Percentiles rank a stretch among this genome's conserved stretches.
phyloP scores from a whole-genome alignment of 2,113 vertebrate species.

The Scortum barcoo region DNA sequence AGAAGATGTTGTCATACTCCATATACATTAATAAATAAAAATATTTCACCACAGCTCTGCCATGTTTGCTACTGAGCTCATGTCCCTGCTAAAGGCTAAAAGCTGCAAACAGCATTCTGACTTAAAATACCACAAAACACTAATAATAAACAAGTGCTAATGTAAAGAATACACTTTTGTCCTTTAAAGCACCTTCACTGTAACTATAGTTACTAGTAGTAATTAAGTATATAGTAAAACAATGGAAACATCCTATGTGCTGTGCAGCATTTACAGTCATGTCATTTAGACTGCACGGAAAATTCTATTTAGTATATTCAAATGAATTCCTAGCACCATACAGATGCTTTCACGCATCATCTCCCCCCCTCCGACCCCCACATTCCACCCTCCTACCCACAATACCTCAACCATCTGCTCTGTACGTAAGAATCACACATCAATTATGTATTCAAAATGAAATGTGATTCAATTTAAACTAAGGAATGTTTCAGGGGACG shows the following conservation, averaged over 20 bases:
- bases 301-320: not conserved
- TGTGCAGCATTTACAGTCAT: not conserved
- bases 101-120: too few species aligned
- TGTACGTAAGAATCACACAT: not conserved
- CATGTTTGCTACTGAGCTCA: too few species aligned
- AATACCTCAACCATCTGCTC: not conserved
- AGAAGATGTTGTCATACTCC: not conserved
- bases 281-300: too few species aligned
- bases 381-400: not conserved
- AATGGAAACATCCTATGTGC: not conserved
- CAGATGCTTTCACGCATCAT: not conserved
- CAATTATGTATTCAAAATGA: not conserved
- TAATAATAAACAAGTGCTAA: too few species aligned
- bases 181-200: too few species aligned
- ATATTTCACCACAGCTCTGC: too few species aligned
- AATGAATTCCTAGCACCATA: conserved; percentile 1
- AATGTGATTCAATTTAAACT: not conserved
- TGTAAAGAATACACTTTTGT: too few species aligned
- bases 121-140: too few species aligned
- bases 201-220: too few species aligned
- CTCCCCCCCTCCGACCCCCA: too few species aligned
- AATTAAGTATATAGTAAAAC: not conserved
- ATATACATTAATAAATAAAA: too few species aligned
- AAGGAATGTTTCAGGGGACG: not conserved
- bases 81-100: too few species aligned